These are phyloP conservation scores for Drosophila sordidula DNA, from an alignment of 2,888 invertebrate genomes.

Conservation along the genomic window DNA sequence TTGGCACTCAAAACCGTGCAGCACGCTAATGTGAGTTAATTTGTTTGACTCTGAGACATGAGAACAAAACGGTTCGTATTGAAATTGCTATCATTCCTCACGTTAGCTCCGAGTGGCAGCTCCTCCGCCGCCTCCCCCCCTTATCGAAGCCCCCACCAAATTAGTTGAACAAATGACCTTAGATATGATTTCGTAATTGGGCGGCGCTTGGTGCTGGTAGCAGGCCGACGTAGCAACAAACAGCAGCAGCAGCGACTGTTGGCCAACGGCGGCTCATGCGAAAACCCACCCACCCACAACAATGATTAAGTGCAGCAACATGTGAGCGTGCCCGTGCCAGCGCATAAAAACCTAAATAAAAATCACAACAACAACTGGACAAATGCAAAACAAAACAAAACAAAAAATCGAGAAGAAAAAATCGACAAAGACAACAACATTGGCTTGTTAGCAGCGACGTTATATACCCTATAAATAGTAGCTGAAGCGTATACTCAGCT, in stretches of 20 bases:
- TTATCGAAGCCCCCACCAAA: conserved; percentile 63
- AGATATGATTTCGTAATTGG: conserved; percentile 81
- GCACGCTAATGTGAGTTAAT: conserved; percentile 59
- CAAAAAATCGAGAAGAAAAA: conserved; percentile 9
- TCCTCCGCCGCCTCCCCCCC: background rate
- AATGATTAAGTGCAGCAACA: conserved; percentile 80
- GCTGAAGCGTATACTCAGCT: background rate
- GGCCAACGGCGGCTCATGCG: conserved; percentile 72
- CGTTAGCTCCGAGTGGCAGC: background rate
- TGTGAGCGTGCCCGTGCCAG: conserved; percentile 63
- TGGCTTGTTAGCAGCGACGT: conserved; percentile 64
- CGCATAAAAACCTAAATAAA: conserved; percentile 48
- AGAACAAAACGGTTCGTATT: conserved; percentile 48
- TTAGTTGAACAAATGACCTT: conserved; percentile 83
- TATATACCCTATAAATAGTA: conserved; percentile 27
- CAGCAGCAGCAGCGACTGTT: conserved; percentile 41
- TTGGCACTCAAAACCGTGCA: conserved; percentile 32
- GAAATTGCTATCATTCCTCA: conserved; percentile 52
- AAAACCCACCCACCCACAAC: conserved; percentile 79
- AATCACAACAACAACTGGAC: conserved; percentile 44
- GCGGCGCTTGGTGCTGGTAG: conserved; percentile 48
- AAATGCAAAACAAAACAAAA: conserved; percentile 29
- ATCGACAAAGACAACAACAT: conserved; percentile 28
- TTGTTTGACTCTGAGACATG: conserved; percentile 57
- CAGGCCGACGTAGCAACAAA: conserved; percentile 31